These are phyloP conservation scores for Carassius auratus DNA, from an alignment of 2,113 vertebrate genomes.

Conservation along the genomic window DNA sequence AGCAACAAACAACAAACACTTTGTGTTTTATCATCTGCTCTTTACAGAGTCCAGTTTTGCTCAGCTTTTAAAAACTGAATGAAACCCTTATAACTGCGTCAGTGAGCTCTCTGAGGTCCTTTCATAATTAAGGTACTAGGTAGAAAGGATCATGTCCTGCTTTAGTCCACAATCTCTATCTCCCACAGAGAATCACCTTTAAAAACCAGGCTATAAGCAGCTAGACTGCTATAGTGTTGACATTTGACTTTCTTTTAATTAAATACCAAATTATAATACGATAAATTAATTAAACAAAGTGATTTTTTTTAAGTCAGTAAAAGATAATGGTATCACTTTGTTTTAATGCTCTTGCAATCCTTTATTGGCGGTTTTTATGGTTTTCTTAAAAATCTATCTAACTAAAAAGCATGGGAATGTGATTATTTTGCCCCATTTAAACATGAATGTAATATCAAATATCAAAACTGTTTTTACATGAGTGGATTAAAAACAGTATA, in stretches of 20 bases:
- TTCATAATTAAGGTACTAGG: slow-evolving; percentile 58
- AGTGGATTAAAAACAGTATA: not conserved
- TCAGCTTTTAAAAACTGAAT: slow-evolving; percentile 55
- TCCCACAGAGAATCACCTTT: slow-evolving; percentile 46
- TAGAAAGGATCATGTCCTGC: slow-evolving; percentile 40
- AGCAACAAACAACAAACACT: not conserved
- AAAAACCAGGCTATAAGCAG: slow-evolving; percentile 63
- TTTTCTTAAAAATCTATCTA: too few relatives aligned
- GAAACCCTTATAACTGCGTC: slow-evolving; percentile 56
- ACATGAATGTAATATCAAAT: not conserved
- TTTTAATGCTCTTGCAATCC: too few relatives aligned
- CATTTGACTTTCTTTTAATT: slow-evolving; percentile 59
- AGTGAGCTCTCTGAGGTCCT: slow-evolving; percentile 55
- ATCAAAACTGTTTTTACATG: not conserved
- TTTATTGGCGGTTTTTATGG: too few relatives aligned
- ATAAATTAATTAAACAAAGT: not conserved
- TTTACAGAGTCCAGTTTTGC: slow-evolving; percentile 24
- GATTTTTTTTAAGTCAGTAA: not conserved
- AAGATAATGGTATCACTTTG: too few relatives aligned
- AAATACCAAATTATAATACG: not conserved
- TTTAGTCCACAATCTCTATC: slow-evolving; percentile 40
- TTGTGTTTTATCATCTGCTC: not conserved
- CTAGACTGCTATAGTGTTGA: slow-evolving; percentile 53
- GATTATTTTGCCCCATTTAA: too few relatives aligned
- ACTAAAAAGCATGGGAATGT: too few relatives aligned